Base-by-base conservation (phyloP, 2,113 vertebrate species). In the Eulemur macaco region DNA sequence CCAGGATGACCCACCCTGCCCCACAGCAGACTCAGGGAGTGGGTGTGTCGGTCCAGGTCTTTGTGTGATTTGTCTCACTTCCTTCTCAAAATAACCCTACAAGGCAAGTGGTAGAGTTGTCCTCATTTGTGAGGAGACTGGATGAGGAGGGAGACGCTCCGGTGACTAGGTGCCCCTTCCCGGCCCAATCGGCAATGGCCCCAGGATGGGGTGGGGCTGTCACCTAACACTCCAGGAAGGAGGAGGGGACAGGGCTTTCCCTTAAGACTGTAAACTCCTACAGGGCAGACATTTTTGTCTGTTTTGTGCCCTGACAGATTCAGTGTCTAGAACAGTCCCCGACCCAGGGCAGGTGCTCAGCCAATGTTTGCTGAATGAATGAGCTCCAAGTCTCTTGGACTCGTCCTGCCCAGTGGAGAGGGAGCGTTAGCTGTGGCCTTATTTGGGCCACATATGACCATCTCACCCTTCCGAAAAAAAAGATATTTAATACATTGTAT, bases 1-100 rank as follows among this genome's bases (percentile, higher is more conserved):
- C 31, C 27, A 50, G 68, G 60, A n/a, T 63, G 2, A 29, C 63
- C 58, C 13, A 20, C 15, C 6, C 6, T 1, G 29, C 42, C 25
- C 11, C 11, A 10, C 5, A 34, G 37, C 12, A 60, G 52, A 45
- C 23, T 45, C 2, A 1, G 0, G 10, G 23, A 5, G 21, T 5
- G 27, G 58, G 31, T 13, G 34, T 45, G 23, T 5, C 15, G 5
- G 13, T 12, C 18, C 34, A 74, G 54, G 63, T 7, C 80, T 92
- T 82, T 8, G 6, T 0, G 0, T 34, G 73, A 8, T 8, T n/a
- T 39, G 85, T 91, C 52, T 74, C 37, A 78, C 45, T 86, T 18
- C 9, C 39, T 82, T 91, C 78, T 77, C 82, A 54, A 20, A 87
- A 74, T 7, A 29, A 64, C 25, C 45, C n/a, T 63, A 7, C 34